phyloP scores from a whole-genome alignment of 2,113 vertebrate species.

The Carassius gibelio region DNA sequence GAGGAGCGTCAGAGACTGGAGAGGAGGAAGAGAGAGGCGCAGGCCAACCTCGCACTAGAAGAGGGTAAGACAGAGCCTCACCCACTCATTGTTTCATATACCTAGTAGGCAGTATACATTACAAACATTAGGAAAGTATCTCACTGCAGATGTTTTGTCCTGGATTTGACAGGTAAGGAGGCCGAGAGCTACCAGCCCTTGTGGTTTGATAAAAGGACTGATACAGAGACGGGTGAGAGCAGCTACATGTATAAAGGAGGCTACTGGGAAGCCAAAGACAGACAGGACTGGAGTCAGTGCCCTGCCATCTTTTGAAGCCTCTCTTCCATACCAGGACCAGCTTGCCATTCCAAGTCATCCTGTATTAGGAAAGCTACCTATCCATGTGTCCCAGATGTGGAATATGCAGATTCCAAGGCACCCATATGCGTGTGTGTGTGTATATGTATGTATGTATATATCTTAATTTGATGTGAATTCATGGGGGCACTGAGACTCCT shows the following conservation, averaged over 20 bases:
- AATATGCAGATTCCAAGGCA: constrained; percentile 37
- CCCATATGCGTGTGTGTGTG: too few relatives aligned
- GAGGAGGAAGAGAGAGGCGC: constrained; percentile 79
- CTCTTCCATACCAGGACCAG: neutral
- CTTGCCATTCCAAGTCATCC: neutral
- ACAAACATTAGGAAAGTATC: neutral
- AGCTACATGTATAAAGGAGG: constrained; percentile 87
- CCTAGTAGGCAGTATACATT: neutral
- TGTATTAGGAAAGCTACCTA: neutral
- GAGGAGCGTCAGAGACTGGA: constrained; percentile 87
- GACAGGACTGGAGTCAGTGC: constrained; percentile 86
- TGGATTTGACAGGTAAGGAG: constrained; percentile 80
- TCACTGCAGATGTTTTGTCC: neutral
- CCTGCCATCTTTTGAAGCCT: constrained; percentile 87
- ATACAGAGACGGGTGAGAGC: constrained; percentile 81
- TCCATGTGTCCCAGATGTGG: neutral
- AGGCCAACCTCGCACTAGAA: constrained; percentile 77
- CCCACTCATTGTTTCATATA: neutral
- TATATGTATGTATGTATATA: neutral
- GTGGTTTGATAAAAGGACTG: constrained; percentile 91
- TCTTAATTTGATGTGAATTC: constrained; percentile 16
- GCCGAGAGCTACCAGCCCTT: constrained; percentile 80
- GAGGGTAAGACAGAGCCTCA: constrained; percentile 75
- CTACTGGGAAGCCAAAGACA: constrained; percentile 95
- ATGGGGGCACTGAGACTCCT: neutral